Evolutionary conservation across 2,113 vertebrate genomes (phyloP), one percentile per base, ranked within the genome.

Genomic region (Ammodytes marinus): DNA sequence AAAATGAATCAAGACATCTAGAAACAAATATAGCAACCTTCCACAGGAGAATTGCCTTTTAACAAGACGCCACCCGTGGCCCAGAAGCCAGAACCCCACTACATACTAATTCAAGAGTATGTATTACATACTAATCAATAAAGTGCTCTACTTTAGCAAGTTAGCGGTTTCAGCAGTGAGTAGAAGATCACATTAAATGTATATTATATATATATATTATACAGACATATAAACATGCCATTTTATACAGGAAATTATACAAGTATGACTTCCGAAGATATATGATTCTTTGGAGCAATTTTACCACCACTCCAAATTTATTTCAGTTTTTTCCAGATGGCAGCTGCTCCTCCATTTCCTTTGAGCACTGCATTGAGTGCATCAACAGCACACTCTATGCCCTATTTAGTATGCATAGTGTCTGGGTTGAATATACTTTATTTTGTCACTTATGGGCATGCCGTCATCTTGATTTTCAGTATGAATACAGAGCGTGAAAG

Each of bases 1-100:
- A 63, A 74, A 64, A 71, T 14, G 27, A 35, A 79, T 58, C n/a
- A 54, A 57, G 12, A 55, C 49, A 64, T 11, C 49, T 45, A 13
- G 3, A 79, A 74, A 68, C 61, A 61, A 60, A 63, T 27, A 39
- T 8, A 8, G 46, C 15, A 52, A 45, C 27, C 39, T n/a, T 7
- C 15, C 5, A 47, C 14, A 58, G 47, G 17, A 69, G 45, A 8
- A 45, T 13, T 19, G 43, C 12, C 49, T 45, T 69, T 64, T 10
- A 58, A 69, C 42, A 61, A 50, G 17, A 66, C 15, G 39, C 61
- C 70, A 70, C 35, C 52, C 47, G 52, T n/a, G 39, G 40, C 43
- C 12, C 17, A 46, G 27, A 57, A 53, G 10, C n/a, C 45, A 65
- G 27, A 27, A 27, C 27, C 27, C 27, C 6, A 35, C 14, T 11